Conservation (phyloP, 2,888 invertebrate species). For the Pocota personata region DNA sequence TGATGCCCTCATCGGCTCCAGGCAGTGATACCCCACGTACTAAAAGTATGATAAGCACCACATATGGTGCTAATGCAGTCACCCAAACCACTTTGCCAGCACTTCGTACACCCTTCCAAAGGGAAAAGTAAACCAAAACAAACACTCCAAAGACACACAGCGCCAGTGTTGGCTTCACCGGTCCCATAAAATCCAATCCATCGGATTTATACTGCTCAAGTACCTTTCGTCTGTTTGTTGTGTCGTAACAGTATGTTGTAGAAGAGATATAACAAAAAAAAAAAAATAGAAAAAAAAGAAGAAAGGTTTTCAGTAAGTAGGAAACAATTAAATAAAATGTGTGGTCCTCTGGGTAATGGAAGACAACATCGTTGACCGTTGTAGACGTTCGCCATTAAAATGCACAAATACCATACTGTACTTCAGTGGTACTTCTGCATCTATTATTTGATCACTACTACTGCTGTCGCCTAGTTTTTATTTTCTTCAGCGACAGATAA, state of each 20-base stretch:
- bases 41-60: slow-evolving; percentile 93
- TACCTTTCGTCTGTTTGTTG: slow-evolving; percentile 89
- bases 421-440: background rate
- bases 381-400: slow-evolving; percentile 40
- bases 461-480: background rate
- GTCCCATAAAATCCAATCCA: slow-evolving; percentile 94
- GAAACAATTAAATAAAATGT: slow-evolving; percentile 52
- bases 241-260: background rate
- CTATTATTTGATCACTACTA: slow-evolving; percentile 4
- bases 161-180: slow-evolving; percentile 94
- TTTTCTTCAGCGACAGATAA: slow-evolving; percentile 9
- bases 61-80: slow-evolving; percentile 96
- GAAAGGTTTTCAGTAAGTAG: slow-evolving; percentile 15
- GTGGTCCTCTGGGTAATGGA: slow-evolving; percentile 27
- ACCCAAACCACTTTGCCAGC: slow-evolving; percentile 99
- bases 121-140: slow-evolving; percentile 95
- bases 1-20: slow-evolving; percentile 92
- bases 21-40: slow-evolving; percentile 93
- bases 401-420: slow-evolving; percentile 7
- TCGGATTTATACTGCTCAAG: slow-evolving; percentile 92
- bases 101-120: slow-evolving; percentile 97
- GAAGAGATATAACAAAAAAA: background rate
- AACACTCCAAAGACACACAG: slow-evolving; percentile 96
- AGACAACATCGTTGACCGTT: slow-evolving; percentile 42
- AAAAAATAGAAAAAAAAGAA: background rate